Percentiles rank a stretch among this genome's conserved stretches.
phyloP scores from a whole-genome alignment of 2,888 invertebrate genomes.

The Lamellibrachia columna region DNA sequence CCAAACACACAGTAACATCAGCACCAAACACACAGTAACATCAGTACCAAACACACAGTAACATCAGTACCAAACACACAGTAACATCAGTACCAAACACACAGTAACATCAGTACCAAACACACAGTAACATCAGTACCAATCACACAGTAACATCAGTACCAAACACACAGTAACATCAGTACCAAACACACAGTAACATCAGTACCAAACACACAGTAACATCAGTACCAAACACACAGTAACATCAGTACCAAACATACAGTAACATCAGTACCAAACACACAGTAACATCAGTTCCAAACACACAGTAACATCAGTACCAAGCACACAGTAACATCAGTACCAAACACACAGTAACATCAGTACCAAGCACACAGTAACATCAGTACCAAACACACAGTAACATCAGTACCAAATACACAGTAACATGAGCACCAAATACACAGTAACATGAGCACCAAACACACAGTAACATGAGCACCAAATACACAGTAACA shows the following conservation, averaged over 20 bases:
- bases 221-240: too few relatives aligned
- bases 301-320: not conserved
- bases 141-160: too few relatives aligned
- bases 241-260: not conserved
- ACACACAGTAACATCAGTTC: not conserved
- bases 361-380: too few relatives aligned
- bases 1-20: not conserved
- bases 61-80: not conserved
- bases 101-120: not conserved
- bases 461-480: not conserved
- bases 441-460: not conserved
- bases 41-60: not conserved
- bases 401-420: not conserved
- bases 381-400: too few relatives aligned
- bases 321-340: too few relatives aligned
- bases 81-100: not conserved
- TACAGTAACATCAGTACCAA: not conserved
- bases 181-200: not conserved
- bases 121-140: not conserved
- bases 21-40: not conserved
- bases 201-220: too few relatives aligned
- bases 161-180: not conserved
- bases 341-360: too few relatives aligned
- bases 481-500: too few relatives aligned
- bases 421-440: not conserved